Percentiles rank a stretch among this genome's conserved stretches.
Evolutionary conservation across 2,113 vertebrate species (phyloP).

Genomic region (Carollia perspicillata): DNA sequence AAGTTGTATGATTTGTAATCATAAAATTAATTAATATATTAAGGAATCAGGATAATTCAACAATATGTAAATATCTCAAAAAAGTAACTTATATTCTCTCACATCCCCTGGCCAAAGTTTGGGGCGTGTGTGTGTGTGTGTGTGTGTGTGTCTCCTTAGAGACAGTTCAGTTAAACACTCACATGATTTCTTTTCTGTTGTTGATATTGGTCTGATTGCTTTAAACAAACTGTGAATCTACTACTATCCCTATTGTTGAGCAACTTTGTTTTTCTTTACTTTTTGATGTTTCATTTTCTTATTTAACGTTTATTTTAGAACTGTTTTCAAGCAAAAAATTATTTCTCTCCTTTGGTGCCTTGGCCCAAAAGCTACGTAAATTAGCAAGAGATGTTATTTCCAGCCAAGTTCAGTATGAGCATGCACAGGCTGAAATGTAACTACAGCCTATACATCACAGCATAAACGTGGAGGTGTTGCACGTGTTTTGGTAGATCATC

Average conservation of each 20-base stretch:
- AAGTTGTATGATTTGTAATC: neutral
- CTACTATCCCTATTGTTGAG: neutral
- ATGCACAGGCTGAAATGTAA: neutral
- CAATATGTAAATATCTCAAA: neutral
- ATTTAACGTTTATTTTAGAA: neutral
- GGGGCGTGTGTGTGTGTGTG: neutral
- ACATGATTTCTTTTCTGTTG: neutral
- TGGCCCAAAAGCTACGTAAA: neutral
- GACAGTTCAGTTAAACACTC: neutral
- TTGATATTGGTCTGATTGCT: neutral
- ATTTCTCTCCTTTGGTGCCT: neutral
- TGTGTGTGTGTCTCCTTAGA: neutral
- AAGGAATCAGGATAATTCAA: neutral
- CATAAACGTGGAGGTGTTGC: neutral
- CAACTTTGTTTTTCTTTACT: neutral
- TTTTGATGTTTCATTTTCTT: neutral
- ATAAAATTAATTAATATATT: neutral
- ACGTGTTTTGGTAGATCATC: neutral
- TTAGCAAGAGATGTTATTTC: neutral
- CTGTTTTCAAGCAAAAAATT: slow-evolving; percentile 11
- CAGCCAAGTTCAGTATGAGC: neutral
- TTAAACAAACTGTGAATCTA: neutral
- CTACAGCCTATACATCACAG: neutral
- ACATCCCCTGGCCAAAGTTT: neutral
- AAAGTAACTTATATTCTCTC: neutral